Percentiles rank a stretch among this genome's conserved stretches.
Evolutionary conservation across 2,113 vertebrate genomes (phyloP).

Genomic region (Nothobranchius kuhntae): DNA sequence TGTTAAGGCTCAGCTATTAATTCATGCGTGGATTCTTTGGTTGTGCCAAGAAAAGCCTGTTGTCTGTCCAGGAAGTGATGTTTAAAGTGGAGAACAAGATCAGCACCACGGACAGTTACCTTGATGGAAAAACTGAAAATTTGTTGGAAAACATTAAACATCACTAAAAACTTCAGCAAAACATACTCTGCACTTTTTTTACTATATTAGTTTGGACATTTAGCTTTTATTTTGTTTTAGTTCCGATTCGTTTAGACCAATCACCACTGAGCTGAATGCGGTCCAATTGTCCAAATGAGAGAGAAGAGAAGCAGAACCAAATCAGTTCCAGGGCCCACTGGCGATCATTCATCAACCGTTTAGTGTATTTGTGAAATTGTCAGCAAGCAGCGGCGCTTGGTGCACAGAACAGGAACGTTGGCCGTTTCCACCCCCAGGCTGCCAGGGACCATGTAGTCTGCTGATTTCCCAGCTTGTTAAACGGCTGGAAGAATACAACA

Average conservation of each 20-base stretch:
- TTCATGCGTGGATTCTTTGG: too few relatives aligned
- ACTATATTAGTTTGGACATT: not conserved
- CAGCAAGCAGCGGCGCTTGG: not conserved
- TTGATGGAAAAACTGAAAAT: not conserved
- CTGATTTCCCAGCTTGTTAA: not conserved
- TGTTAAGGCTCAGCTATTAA: too few relatives aligned
- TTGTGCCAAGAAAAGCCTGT: too few relatives aligned
- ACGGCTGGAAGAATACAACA: not conserved
- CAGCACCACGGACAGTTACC: not conserved
- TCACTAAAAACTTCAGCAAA: too few relatives aligned
- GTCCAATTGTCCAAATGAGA: not conserved
- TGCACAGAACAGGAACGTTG: not conserved
- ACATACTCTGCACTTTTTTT: too few relatives aligned
- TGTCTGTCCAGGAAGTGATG: too few relatives aligned
- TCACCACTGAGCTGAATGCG: not conserved
- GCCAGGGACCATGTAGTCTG: not conserved
- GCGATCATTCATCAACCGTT: not conserved
- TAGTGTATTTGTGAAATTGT: constrained; percentile 2
- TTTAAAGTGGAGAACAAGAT: not conserved
- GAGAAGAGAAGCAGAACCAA: not conserved
- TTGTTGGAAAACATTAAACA: too few relatives aligned
- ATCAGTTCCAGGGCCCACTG: not conserved
- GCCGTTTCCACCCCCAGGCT: not conserved
- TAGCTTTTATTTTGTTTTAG: not conserved
- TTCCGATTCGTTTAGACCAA: not conserved